phyloP scores from a whole-genome alignment of 2,888 invertebrate genomes.

The Nasonia oneida region DNA sequence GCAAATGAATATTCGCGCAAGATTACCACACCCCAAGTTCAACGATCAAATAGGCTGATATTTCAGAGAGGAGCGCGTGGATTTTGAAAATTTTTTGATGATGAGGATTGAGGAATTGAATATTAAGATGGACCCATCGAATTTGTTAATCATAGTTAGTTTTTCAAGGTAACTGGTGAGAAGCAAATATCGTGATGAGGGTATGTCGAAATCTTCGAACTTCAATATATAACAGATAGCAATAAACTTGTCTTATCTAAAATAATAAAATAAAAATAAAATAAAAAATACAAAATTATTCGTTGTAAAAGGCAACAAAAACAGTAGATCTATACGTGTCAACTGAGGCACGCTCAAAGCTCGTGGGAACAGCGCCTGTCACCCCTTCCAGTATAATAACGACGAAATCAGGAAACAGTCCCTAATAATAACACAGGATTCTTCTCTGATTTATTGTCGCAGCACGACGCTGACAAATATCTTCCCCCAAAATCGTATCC shows the following conservation, averaged over 20 bases:
- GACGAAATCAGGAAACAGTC: conserved; percentile 68
- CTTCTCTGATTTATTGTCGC: conserved; percentile 70
- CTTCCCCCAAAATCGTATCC: conserved; percentile 25
- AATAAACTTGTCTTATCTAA: too few species aligned
- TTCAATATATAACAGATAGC: too few species aligned
- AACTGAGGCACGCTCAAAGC: conserved; percentile 20
- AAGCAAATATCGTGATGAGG: too few species aligned
- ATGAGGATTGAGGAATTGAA: neutral
- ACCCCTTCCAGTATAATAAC: conserved; percentile 56
- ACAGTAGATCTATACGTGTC: conserved; percentile 18
- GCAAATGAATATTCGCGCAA: conserved; percentile 37
- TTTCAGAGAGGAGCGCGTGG: neutral
- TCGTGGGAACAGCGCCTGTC: conserved; percentile 65
- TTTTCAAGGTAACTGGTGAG: too few species aligned
- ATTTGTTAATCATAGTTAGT: too few species aligned
- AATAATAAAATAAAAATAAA: too few species aligned
- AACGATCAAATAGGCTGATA: conserved; percentile 33
- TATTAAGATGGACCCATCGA: too few species aligned
- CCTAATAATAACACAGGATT: conserved; percentile 63
- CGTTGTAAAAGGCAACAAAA: too few species aligned
- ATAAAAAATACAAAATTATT: too few species aligned
- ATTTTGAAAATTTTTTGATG: neutral
- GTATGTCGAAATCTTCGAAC: too few species aligned
- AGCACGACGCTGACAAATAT: conserved; percentile 45
- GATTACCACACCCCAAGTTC: neutral